Evolutionary conservation across 1,140 invertebrate species (phyloP), one percentile per base, ranked within the genome.

Genomic region (Physella acuta): DNA sequence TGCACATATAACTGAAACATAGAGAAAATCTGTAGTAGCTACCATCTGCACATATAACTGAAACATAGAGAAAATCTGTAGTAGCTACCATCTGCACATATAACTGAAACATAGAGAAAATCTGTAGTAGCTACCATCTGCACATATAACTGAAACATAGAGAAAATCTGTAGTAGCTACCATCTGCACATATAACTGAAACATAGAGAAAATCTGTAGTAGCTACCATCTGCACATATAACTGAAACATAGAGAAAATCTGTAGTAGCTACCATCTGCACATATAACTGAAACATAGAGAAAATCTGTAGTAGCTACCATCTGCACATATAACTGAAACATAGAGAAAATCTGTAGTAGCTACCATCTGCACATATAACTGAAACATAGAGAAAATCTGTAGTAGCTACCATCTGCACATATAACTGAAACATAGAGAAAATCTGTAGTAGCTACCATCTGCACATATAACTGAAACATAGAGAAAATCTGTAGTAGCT

Each of bases 391-490:
- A 68, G 92, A 88, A 86, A 97, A 99, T 87, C 97, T 98, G 87
- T 97, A 96, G 83, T 98, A 98, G 84, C 93, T 95, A 69, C 95
- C 95, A 87, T 98, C 95, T 33, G 94, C 94, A 87, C 95, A 98
- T 80, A 98, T 91, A 51, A 83, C 83, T 85, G 77, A 61, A 83
- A 78, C 33, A n/a, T n/a, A 97, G 96, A 68, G 92, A 88, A 86
- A 97, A 99, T 87, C 97, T 98, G 87, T 97, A 96, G 83, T 98
- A 98, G 84, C 93, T 95, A 69, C 95, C 95, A 87, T 98, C 95
- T 33, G 94, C 94, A 87, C 95, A 98, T 80, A 98, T 91, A 51
- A 83, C 83, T 85, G 77, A 61, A 83, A 78, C 33, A n/a, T n/a
- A 97, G 96, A 68, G 92, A 88, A 86, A 97, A 99, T 87, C 97